A percentile compares a stretch with the other conserved stretches of the same genome.
These are phyloP conservation scores for Camelus dromedarius DNA, from an alignment of 2,113 vertebrate species.

Conservation along the genomic window DNA sequence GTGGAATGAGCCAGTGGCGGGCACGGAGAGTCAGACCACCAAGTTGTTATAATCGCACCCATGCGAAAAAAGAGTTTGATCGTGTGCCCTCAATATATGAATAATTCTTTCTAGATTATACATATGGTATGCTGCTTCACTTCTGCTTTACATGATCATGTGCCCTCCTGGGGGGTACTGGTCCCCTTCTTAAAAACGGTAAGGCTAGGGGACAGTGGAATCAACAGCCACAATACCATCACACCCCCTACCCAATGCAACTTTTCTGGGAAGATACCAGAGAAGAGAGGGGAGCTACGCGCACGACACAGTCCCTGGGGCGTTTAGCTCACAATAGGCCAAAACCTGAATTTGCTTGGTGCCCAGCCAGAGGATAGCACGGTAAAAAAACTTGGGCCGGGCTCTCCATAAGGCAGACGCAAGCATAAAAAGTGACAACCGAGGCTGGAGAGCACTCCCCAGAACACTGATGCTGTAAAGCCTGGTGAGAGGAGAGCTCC, in stretches of 20 bases:
- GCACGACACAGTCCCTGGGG: accelerated
- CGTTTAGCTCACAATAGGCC: background rate
- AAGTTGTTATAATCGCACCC: background rate
- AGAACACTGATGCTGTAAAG: background rate
- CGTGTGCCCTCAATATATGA: background rate
- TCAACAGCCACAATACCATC: background rate
- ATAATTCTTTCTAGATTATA: background rate
- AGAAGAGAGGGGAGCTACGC: background rate
- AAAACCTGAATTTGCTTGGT: background rate
- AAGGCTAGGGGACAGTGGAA: background rate
- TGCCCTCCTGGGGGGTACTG: background rate
- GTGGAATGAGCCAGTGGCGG: background rate
- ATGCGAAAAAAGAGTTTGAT: background rate
- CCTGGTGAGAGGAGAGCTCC: background rate
- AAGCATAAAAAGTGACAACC: background rate
- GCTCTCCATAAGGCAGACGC: background rate
- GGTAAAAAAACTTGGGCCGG: background rate
- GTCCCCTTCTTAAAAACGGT: background rate
- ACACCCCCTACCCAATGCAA: too few species aligned
- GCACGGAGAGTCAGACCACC: background rate
- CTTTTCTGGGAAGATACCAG: background rate
- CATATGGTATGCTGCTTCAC: background rate
- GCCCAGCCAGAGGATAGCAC: background rate
- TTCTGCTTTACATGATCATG: background rate
- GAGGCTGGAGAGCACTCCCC: background rate